Conservation (phyloP, 2,888 invertebrate species). For the Callosobruchus maculatus region DNA sequence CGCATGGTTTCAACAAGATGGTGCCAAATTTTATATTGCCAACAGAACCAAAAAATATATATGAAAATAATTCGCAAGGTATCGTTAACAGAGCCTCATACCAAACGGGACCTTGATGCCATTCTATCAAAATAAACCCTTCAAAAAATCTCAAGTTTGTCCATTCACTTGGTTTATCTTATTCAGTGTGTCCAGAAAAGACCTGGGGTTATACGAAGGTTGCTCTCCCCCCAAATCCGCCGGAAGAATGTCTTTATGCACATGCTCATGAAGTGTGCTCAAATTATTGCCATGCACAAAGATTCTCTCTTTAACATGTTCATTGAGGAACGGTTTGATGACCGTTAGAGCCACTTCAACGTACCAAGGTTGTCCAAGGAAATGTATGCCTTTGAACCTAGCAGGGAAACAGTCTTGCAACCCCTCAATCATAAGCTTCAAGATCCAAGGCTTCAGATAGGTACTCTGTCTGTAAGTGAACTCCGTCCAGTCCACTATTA, state of each 20-base stretch:
- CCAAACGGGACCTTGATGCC: neutral
- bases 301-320: constrained; percentile 78
- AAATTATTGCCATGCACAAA: constrained; percentile 77
- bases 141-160: neutral
- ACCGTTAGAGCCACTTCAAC: constrained; percentile 80
- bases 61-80: too few relatives aligned
- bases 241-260: constrained; percentile 80
- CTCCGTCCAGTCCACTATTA: constrained; percentile 87
- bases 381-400: constrained; percentile 83
- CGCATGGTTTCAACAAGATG: too few relatives aligned
- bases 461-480: constrained; percentile 81
- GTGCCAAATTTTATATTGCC: too few relatives aligned
- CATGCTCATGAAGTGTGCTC: constrained; percentile 72
- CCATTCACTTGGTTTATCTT: neutral
- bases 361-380: constrained; percentile 87
- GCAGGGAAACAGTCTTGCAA: constrained; percentile 86
- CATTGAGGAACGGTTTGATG: constrained; percentile 81
- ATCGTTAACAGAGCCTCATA: neutral
- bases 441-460: constrained; percentile 72
- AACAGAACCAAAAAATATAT: too few relatives aligned
- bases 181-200: constrained; percentile 38
- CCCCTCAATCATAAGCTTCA: constrained; percentile 82
- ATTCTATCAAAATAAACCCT: too few relatives aligned
- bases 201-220: constrained; percentile 52
- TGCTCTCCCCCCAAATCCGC: constrained; percentile 85